Evolutionary conservation across 2,113 vertebrate genomes (phyloP).

Genomic region (Girardinichthys multiradiatus): DNA sequence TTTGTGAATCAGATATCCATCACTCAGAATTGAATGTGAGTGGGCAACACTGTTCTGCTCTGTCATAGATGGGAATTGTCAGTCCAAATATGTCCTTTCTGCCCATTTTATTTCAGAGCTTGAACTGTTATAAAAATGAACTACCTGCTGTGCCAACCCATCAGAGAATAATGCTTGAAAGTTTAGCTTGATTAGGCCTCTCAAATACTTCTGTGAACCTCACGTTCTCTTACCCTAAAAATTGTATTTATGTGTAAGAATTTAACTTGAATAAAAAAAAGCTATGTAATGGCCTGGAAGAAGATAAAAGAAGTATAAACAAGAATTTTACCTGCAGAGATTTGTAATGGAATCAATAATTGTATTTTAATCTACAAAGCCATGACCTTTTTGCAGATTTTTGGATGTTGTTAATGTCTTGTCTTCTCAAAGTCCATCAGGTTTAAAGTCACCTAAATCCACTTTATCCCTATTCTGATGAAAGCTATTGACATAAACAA

Average conservation of each 20-base stretch:
- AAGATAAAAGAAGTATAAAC: slow-evolving; percentile 38
- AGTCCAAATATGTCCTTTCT: slow-evolving; percentile 22
- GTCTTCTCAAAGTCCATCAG: slow-evolving; percentile 43
- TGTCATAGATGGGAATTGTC: neutral
- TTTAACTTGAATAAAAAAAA: slow-evolving; percentile 47
- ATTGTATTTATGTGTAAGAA: slow-evolving; percentile 34
- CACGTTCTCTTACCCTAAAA: slow-evolving; percentile 33
- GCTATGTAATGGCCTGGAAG: neutral
- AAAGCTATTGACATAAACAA: no score
- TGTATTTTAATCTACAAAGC: slow-evolving; percentile 54
- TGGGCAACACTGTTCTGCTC: slow-evolving; percentile 13
- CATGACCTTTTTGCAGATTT: slow-evolving; percentile 37
- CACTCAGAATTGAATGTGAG: slow-evolving; percentile 22
- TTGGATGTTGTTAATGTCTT: slow-evolving; percentile 41
- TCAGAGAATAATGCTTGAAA: slow-evolving; percentile 22
- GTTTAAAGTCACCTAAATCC: no score
- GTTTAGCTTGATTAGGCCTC: slow-evolving; percentile 28
- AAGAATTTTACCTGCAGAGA: slow-evolving; percentile 43
- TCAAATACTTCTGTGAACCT: slow-evolving; percentile 29
- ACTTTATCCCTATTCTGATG: no score
- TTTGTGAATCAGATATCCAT: slow-evolving; percentile 24
- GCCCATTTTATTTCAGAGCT: slow-evolving; percentile 21
- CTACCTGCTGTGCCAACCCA: slow-evolving; percentile 4
- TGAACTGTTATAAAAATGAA: slow-evolving; percentile 32
- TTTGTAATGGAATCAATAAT: slow-evolving; percentile 33